Conservation (phyloP, 2,888 invertebrate species). For the Thelaira solivaga region DNA sequence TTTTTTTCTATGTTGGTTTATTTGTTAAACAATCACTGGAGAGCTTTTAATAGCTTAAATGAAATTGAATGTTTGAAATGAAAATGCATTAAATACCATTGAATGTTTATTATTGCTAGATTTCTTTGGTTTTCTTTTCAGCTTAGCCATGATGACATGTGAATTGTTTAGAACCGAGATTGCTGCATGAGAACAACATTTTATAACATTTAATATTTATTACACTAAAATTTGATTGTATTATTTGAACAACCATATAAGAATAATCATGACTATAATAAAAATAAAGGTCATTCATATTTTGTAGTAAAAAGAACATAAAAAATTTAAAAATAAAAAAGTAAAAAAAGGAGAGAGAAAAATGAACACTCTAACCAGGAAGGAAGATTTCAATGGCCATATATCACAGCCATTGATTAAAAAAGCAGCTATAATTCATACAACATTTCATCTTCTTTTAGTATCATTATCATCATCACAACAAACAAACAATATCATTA, state of each 20-base stretch:
- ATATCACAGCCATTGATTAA: constrained; percentile 54
- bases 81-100: constrained; percentile 17
- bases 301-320: constrained; percentile 6
- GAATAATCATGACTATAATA: constrained; percentile 61
- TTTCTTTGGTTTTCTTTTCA: not conserved
- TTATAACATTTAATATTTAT: too few species aligned
- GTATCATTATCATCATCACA: constrained; percentile 40
- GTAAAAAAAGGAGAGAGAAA: constrained; percentile 14
- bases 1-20: too few species aligned
- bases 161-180: not conserved
- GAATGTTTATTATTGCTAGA: not conserved
- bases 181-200: not conserved
- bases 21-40: constrained; percentile 40
- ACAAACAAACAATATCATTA: constrained; percentile 5
- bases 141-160: constrained; percentile 32
- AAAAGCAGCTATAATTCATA: constrained; percentile 50
- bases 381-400: constrained; percentile 36
- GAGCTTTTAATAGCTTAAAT: constrained; percentile 42
- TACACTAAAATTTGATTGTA: constrained; percentile 47
- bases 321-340: not conserved
- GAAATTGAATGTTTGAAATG: constrained; percentile 11
- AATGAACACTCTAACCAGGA: constrained; percentile 11
- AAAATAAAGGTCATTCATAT: constrained; percentile 57
- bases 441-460: constrained; percentile 26
- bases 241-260: constrained; percentile 56